These are phyloP conservation scores for Solea senegalensis DNA, from an alignment of 2,113 vertebrate genomes.

Conservation along the genomic window DNA sequence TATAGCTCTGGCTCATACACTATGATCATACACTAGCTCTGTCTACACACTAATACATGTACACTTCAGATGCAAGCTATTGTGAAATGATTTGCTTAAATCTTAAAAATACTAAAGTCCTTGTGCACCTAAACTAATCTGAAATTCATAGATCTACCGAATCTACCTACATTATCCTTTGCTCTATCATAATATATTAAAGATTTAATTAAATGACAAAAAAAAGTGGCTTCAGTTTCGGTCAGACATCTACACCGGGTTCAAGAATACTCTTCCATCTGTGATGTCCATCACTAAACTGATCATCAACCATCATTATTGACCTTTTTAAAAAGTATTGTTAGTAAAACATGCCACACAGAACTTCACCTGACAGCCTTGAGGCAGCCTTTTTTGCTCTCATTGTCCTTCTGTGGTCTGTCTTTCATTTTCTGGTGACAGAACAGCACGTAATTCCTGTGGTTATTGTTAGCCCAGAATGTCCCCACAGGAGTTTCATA, in stretches of 20 bases:
- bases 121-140: too few species aligned
- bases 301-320: background rate
- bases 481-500: constrained; percentile 90
- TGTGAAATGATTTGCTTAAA: too few species aligned
- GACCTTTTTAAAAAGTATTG: background rate
- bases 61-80: background rate
- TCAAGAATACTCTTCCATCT: background rate
- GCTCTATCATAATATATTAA: too few species aligned
- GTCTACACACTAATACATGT: background rate
- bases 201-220: too few species aligned
- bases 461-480: constrained; percentile 94
- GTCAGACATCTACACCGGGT: background rate
- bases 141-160: too few species aligned
- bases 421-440: constrained; percentile 84
- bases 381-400: constrained; percentile 91
- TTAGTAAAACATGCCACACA: background rate
- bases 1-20: background rate
- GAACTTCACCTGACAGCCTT: constrained; percentile 87
- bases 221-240: background rate
- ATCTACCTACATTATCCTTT: too few species aligned
- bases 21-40: too few species aligned
- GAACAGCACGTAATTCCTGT: constrained; percentile 87
- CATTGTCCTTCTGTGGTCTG: constrained; percentile 74
- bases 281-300: background rate
- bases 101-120: too few species aligned